phyloP scores from a whole-genome alignment of 2,797 vertebrate species.

The Nothura maculosa region DNA sequence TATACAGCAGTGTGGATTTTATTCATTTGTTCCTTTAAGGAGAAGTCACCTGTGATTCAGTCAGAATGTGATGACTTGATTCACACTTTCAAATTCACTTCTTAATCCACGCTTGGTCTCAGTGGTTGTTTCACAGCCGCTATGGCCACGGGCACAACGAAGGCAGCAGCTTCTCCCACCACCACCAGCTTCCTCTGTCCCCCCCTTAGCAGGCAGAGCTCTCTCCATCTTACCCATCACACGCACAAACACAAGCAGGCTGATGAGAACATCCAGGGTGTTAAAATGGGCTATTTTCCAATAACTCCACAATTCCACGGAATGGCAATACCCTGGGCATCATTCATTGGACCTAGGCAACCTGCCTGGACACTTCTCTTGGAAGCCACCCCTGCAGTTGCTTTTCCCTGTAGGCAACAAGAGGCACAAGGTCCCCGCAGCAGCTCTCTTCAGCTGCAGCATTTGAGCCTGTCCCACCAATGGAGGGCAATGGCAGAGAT shows the following conservation, averaged over 20 bases:
- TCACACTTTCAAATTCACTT: conserved; percentile 10
- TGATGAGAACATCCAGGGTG: neutral
- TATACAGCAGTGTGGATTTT: neutral
- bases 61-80: neutral
- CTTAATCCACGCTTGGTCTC: conserved; percentile 14
- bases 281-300: neutral
- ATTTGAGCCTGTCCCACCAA: neutral
- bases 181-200: neutral
- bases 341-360: neutral
- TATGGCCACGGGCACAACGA: neutral
- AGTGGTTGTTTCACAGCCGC: conserved; percentile 3
- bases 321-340: neutral
- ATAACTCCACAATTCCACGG: neutral
- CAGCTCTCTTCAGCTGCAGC: neutral
- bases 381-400: neutral
- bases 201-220: neutral
- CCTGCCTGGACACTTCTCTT: neutral
- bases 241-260: neutral
- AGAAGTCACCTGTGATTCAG: conserved; percentile 7
- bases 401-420: neutral
- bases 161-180: neutral
- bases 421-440: neutral
- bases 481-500: neutral
- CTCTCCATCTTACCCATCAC: neutral
- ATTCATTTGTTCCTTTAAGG: neutral